Evolutionary conservation across 2,888 invertebrate genomes (phyloP), one percentile per base, ranked within the genome.

Genomic region (Chrysolina americana): DNA sequence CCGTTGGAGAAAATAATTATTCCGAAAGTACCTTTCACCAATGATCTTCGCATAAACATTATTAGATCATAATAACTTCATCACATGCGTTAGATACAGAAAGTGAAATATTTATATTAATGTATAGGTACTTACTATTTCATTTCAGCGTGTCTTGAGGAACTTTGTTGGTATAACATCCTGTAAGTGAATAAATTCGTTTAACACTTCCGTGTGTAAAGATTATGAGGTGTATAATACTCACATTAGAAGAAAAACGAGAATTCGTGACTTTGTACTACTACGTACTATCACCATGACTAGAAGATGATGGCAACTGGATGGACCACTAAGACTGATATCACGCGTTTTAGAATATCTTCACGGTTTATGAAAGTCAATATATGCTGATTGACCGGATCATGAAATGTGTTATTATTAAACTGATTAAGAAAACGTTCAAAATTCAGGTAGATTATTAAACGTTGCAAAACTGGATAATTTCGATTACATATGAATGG

Each of bases 391-490:
- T 59, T 59, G 36, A 36, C 36, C 59, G 59, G 59, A 59, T 36
- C 59, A 59, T 59, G 36, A 59, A 36, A 59, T 59, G 59, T 59
- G 28, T 59, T 28, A 59, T 23, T 59, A 59, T 36, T 17, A 11
- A 59, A 36, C 5, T 59, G 59, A 59, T 28, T 28, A 59, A 28
- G 23, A 23, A 36, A 15, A 59, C 59, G 59, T 59, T 59, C 59
- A 59, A 59, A 59, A 59, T 28, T 59, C 28, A 36, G 23, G 13
- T 28, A 23, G 59, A 59, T 36, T n/a, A 59, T 59, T 59, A 59
- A 28, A 23, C 59, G 59, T 59, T 36, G 36, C 59, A 36, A 59
- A 59, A 59, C 36, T 59, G 53, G 53, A 11, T 53, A 53, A 53
- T 53, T 21, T 59, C 15, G 28, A 36, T 59, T 36, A 59, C 6